These are phyloP conservation scores for Drosophila tsacasi DNA, from an alignment of 1,140 invertebrate species.

Conservation along the genomic window DNA sequence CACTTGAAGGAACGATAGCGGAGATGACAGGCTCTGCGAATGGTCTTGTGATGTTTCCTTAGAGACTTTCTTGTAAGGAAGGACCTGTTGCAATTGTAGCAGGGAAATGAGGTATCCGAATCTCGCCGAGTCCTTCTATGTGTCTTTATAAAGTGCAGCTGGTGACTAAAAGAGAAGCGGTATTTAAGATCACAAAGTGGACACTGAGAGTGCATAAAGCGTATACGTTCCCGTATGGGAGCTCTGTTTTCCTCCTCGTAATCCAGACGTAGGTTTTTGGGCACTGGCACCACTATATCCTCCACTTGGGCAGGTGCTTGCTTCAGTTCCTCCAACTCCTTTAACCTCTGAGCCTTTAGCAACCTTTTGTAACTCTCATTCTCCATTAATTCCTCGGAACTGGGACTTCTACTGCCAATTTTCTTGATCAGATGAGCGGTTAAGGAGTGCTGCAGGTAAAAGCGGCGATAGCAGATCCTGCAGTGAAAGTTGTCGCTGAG, in stretches of 20 bases:
- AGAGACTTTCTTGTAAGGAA: slow-evolving; percentile 16
- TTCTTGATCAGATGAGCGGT: slow-evolving; percentile 25
- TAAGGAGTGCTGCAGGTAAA: slow-evolving; percentile 46
- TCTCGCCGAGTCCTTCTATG: neutral
- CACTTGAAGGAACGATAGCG: slow-evolving; percentile 29
- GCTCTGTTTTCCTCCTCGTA: slow-evolving; percentile 1
- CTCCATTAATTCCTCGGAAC: slow-evolving; percentile 1
- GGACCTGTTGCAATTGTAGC: slow-evolving; percentile 18
- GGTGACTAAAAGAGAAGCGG: slow-evolving; percentile 36
- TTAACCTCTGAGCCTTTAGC: slow-evolving; percentile 1
- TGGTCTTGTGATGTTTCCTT: neutral
- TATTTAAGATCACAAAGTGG: slow-evolving; percentile 20
- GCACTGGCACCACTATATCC: slow-evolving; percentile 16
- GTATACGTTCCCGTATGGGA: neutral
- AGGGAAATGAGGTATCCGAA: neutral
- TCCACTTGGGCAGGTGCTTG: neutral
- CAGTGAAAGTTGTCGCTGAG: slow-evolving; percentile 47
- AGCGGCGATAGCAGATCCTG: slow-evolving; percentile 40
- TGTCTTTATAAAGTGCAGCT: slow-evolving; percentile 23
- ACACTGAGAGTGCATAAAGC: neutral
- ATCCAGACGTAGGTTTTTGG: neutral
- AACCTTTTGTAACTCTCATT: slow-evolving; percentile 31
- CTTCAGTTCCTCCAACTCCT: neutral
- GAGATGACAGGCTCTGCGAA: neutral
- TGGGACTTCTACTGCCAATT: neutral